Conservation (phyloP, 2,113 vertebrate species). For the Piprites chloris region DNA sequence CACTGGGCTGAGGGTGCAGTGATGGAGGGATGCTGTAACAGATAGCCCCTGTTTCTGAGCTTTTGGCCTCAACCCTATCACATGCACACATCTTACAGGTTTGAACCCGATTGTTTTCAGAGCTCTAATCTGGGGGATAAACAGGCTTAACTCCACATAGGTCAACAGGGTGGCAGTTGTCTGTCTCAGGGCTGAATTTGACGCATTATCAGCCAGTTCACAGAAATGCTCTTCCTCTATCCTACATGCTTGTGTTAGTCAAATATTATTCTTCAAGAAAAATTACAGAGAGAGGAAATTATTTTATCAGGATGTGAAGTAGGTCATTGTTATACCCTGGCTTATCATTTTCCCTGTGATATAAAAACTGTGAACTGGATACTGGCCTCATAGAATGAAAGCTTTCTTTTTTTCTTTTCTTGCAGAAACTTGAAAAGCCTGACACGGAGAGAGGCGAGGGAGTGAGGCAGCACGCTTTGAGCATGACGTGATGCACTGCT, state of each 20-base stretch:
- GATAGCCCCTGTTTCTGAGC: not conserved
- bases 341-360: slow-evolving; percentile 29
- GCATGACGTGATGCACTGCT: not conserved
- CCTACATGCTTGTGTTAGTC: not conserved
- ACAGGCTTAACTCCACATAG: slow-evolving; percentile 5
- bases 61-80: not conserved
- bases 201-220: not conserved
- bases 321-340: slow-evolving; percentile 46
- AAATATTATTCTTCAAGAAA: slow-evolving; percentile 50
- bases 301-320: slow-evolving; percentile 45
- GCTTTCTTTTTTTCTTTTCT: not conserved
- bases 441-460: not conserved
- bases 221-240: slow-evolving; percentile 28
- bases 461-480: not conserved
- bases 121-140: slow-evolving; percentile 26
- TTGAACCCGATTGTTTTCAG: slow-evolving; percentile 35
- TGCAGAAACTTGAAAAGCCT: slow-evolving; percentile 28
- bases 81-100: not conserved
- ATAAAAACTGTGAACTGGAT: not conserved
- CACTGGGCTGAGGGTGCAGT: not conserved
- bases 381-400: slow-evolving; percentile 2
- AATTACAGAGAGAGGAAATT: slow-evolving; percentile 50
- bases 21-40: not conserved
- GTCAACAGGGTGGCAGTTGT: slow-evolving; percentile 28
- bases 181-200: slow-evolving; percentile 27